These are phyloP conservation scores for Lordiphosa clarofinis DNA, from an alignment of 1,140 invertebrate genomes.

Conservation along the genomic window DNA sequence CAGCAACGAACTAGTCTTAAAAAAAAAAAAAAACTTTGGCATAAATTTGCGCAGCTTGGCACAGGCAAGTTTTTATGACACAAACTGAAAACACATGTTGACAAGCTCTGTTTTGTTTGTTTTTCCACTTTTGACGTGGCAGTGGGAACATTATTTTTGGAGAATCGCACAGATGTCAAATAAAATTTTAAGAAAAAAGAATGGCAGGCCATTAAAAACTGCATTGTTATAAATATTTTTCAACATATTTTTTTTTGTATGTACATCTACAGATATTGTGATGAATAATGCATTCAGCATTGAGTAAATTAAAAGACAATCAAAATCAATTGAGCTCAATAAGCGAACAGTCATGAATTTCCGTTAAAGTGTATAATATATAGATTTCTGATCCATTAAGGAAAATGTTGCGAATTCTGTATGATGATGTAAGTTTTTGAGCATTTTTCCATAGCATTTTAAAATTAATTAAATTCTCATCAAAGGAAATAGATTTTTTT, in stretches of 20 bases:
- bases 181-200: conserved; percentile 12
- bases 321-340: conserved; percentile 66
- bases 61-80: conserved; percentile 14
- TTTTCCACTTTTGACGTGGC: conserved; percentile 38
- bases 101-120: conserved; percentile 34
- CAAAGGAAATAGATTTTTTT: too few relatives aligned
- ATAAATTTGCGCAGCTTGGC: conserved; percentile 28
- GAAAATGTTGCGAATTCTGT: background rate
- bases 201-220: conserved; percentile 50
- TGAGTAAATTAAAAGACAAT: conserved; percentile 68
- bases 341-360: conserved; percentile 24
- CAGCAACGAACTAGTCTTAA: conserved; percentile 40
- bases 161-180: conserved; percentile 28
- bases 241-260: background rate
- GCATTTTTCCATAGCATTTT: too few relatives aligned
- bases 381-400: background rate
- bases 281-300: conserved; percentile 56
- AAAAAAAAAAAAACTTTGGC: conserved; percentile 28
- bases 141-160: conserved; percentile 36
- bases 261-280: conserved; percentile 12
- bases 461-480: too few relatives aligned
- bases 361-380: conserved; percentile 2
- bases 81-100: conserved; percentile 60
- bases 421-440: too few relatives aligned
- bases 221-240: conserved; percentile 5